Percentiles rank a stretch among this genome's conserved stretches.
These are phyloP conservation scores for Centropus unirufus DNA, from an alignment of 2,113 vertebrate species.

Conservation along the genomic window DNA sequence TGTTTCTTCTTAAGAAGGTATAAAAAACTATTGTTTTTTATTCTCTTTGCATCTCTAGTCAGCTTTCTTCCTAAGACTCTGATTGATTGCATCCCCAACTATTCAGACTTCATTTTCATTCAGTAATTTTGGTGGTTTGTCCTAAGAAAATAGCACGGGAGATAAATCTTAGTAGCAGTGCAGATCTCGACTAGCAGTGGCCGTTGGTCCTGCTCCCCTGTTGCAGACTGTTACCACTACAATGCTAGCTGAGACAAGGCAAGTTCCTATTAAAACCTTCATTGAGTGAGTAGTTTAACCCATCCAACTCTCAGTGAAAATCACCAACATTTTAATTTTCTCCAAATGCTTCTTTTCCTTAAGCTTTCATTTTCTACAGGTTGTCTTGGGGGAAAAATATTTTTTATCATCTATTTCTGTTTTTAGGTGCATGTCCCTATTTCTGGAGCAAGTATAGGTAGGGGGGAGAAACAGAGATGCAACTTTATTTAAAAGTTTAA, in stretches of 20 bases:
- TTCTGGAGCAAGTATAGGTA: background rate
- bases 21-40: rapidly evolving
- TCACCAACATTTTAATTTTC: background rate
- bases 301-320: background rate
- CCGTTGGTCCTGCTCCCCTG: background rate
- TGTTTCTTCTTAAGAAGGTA: background rate
- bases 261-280: background rate
- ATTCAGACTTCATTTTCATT: background rate
- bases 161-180: background rate
- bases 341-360: background rate
- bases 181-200: background rate
- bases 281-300: background rate
- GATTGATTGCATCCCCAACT: background rate
- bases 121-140: background rate
- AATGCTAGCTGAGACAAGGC: background rate
- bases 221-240: background rate
- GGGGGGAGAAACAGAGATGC: background rate
- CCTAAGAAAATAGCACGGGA: background rate
- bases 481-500: background rate
- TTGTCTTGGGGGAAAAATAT: background rate
- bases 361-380: background rate
- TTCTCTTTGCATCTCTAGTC: background rate
- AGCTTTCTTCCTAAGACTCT: background rate
- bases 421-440: background rate
- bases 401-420: background rate